These are phyloP conservation scores for Musca vetustissima DNA, from an alignment of 1,140 invertebrate species.

Conservation along the genomic window DNA sequence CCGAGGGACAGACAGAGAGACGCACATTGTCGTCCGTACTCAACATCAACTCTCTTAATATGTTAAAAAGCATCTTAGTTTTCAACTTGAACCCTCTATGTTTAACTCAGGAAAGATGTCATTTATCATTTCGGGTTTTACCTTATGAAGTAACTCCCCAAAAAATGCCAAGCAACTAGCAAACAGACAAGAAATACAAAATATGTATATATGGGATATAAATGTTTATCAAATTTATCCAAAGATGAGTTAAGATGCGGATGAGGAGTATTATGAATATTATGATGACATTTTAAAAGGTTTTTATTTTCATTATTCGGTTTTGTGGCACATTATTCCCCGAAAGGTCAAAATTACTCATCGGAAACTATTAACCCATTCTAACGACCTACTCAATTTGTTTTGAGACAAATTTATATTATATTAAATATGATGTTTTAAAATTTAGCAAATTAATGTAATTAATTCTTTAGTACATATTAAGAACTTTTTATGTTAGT, in stretches of 20 bases:
- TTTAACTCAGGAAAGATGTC: conserved; percentile 7
- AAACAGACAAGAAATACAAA: background rate
- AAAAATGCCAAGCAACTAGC: background rate
- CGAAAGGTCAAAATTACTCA: too few species aligned
- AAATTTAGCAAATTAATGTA: too few species aligned
- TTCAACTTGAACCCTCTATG: conserved; percentile 11
- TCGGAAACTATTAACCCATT: too few species aligned
- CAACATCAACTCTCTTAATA: background rate
- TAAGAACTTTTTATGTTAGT: too few species aligned
- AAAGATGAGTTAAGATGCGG: background rate
- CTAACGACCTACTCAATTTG: too few species aligned
- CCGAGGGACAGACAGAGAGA: background rate
- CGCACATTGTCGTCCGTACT: too few species aligned
- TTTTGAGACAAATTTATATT: too few species aligned
- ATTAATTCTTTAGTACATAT: too few species aligned
- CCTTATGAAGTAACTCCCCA: background rate
- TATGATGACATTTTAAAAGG: background rate
- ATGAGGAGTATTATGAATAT: background rate
- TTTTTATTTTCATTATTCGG: too few species aligned
- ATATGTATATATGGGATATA: background rate
- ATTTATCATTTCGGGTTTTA: conserved; percentile 12
- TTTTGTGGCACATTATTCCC: too few species aligned
- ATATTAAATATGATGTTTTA: too few species aligned
- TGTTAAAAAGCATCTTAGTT: conserved; percentile 19
- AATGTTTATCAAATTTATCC: too few species aligned